phyloP scores from a whole-genome alignment of 2,113 vertebrate species.

The Phalacrocorax pelagicus region DNA sequence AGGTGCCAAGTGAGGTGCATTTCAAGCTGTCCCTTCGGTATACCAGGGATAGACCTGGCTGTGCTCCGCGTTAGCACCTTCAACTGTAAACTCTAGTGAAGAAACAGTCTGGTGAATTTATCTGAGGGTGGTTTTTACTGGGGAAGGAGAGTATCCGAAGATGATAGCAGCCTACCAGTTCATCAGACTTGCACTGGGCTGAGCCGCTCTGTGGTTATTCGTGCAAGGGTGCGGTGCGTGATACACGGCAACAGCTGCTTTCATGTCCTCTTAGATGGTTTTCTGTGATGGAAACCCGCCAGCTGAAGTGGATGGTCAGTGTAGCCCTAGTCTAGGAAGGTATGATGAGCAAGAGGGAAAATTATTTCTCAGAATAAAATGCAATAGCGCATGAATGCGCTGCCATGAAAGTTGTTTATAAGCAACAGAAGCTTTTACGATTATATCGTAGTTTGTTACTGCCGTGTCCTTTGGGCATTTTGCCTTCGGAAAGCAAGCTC shows the following conservation, averaged over 20 bases:
- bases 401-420: not conserved
- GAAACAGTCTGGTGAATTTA: not conserved
- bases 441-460: not conserved
- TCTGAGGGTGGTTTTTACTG: not conserved
- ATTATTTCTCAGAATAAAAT: not conserved
- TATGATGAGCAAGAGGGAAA: not conserved
- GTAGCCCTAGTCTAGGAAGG: not conserved
- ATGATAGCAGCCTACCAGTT: not conserved
- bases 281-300: not conserved
- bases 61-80: not conserved
- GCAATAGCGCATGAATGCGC: not conserved
- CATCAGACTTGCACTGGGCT: not conserved
- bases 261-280: not conserved
- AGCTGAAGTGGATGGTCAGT: not conserved
- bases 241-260: not conserved
- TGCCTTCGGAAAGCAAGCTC: not conserved
- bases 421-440: not conserved
- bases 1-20: not conserved
- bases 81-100: not conserved
- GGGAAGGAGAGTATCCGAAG: not conserved
- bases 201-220: not conserved
- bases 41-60: not conserved
- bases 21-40: not conserved
- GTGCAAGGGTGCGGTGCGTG: not conserved
- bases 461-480: not conserved